Conservation (phyloP, 2,797 vertebrate genomes). For the Melanogrammus aeglefinus region DNA sequence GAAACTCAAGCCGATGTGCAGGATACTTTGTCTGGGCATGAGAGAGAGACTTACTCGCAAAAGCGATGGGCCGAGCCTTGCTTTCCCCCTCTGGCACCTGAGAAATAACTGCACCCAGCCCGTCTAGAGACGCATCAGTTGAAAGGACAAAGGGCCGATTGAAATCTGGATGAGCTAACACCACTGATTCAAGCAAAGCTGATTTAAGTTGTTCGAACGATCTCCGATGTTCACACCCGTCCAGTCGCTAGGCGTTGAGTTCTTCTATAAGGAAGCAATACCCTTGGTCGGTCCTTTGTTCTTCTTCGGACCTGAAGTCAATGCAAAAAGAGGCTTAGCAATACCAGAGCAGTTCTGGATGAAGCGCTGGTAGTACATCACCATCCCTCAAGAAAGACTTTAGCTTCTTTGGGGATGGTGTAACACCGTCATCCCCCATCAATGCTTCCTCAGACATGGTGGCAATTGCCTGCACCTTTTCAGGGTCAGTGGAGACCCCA, state of each 20-base stretch:
- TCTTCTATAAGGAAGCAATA: background rate
- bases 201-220: background rate
- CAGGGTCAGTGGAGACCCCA: background rate
- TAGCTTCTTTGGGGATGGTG: too few relatives aligned
- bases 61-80: slow-evolving; percentile 16
- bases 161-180: slow-evolving; percentile 14
- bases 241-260: slow-evolving; percentile 11
- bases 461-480: too few relatives aligned
- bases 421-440: too few relatives aligned
- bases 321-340: too few relatives aligned
- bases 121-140: slow-evolving; percentile 11
- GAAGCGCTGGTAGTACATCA: too few relatives aligned
- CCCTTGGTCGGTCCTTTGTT: too few relatives aligned
- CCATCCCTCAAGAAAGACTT: too few relatives aligned
- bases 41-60: slow-evolving; percentile 21
- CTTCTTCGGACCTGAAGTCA: too few relatives aligned
- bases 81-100: slow-evolving; percentile 3
- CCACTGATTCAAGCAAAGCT: slow-evolving; percentile 3
- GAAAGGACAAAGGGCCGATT: background rate
- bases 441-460: too few relatives aligned
- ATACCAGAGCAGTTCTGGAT: too few relatives aligned
- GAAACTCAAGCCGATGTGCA: too few relatives aligned
- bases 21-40: slow-evolving; percentile 13
- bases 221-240: background rate
- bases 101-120: slow-evolving; percentile 10